A percentile compares a stretch with the other conserved stretches of the same genome.
phyloP scores from a whole-genome alignment of 2,797 vertebrate genomes.

The Scyliorhinus canicula region DNA sequence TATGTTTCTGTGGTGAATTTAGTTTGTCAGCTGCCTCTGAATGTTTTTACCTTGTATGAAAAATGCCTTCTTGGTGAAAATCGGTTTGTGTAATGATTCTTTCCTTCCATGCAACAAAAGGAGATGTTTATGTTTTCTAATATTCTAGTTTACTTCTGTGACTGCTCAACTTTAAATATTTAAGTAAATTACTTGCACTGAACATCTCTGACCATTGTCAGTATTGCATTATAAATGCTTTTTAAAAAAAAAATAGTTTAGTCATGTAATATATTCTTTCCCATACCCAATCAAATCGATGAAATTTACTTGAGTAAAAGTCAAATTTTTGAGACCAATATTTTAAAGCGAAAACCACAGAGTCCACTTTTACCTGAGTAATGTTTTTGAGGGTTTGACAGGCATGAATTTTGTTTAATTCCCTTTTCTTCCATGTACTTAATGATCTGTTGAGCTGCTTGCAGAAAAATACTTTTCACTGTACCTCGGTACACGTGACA shows the following conservation, averaged over 20 bases:
- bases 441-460: too few species aligned
- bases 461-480: too few species aligned
- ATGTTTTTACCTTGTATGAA: neutral
- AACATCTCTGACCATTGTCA: neutral
- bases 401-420: too few species aligned
- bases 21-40: neutral
- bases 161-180: neutral
- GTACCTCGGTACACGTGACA: too few species aligned
- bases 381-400: neutral
- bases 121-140: neutral
- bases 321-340: neutral
- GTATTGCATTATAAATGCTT: neutral
- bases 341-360: neutral
- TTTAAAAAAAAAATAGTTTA: neutral
- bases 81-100: neutral
- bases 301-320: neutral
- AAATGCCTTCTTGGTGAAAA: neutral
- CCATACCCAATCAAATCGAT: neutral
- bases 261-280: neutral
- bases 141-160: neutral
- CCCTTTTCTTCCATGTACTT: too few species aligned
- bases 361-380: neutral
- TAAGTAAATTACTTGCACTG: neutral
- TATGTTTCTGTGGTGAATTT: neutral
- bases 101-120: neutral